phyloP scores from a whole-genome alignment of 2,888 invertebrate genomes.

The Carterocephalus palaemon region DNA sequence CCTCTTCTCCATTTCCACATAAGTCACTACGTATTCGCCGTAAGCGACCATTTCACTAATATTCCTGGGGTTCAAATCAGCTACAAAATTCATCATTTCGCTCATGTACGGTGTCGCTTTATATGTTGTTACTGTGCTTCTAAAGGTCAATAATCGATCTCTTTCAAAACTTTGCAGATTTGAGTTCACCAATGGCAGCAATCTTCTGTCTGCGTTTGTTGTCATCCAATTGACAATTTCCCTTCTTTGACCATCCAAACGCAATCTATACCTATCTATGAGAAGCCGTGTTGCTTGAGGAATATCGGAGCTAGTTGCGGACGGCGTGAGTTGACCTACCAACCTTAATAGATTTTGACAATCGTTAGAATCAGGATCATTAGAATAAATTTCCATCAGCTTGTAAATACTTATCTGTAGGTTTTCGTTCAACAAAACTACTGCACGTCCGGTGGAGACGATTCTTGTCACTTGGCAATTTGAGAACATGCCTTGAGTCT shows the following conservation, averaged over 20 bases:
- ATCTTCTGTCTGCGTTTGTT: background rate
- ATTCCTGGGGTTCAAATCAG: conserved; percentile 29
- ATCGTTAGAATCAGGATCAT: conserved; percentile 24
- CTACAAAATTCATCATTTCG: conserved; percentile 30
- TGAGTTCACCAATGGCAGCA: conserved; percentile 5
- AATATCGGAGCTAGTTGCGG: conserved; percentile 13
- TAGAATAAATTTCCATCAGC: conserved; percentile 29
- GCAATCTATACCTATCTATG: conserved; percentile 28
- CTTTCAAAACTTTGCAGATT: conserved; percentile 28
- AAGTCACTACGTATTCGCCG: conserved; percentile 32
- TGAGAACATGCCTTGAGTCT: conserved; percentile 34
- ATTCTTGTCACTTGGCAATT: conserved; percentile 31
- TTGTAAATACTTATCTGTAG: conserved; percentile 37
- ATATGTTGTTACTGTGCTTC: conserved; percentile 25
- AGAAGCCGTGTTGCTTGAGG: conserved; percentile 22
- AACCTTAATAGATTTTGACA: conserved; percentile 27
- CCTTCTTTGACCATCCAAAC: conserved; percentile 31
- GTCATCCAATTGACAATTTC: conserved; percentile 28
- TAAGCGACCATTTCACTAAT: conserved; percentile 33
- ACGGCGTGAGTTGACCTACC: conserved; percentile 25
- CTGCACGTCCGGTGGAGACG: conserved; percentile 30
- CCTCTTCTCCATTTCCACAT: conserved; percentile 29
- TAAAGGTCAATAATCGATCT: conserved; percentile 33
- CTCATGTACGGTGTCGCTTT: conserved; percentile 29
- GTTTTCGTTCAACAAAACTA: conserved; percentile 34